Conservation (phyloP, 2,888 invertebrate genomes). For the Rhimphoctona megacephalus region DNA sequence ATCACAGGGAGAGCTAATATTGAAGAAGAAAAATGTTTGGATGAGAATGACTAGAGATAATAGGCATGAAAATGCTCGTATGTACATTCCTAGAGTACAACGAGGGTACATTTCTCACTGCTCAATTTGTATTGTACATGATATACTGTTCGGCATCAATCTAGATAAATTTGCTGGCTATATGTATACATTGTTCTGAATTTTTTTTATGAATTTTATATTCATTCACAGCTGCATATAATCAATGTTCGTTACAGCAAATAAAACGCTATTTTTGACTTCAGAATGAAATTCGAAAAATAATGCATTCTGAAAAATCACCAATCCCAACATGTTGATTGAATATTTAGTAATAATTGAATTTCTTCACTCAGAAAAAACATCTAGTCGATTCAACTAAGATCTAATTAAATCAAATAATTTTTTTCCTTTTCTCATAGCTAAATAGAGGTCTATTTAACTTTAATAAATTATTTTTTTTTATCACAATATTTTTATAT, state of each 20-base stretch:
- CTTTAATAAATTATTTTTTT: too few species aligned
- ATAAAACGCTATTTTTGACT: neutral
- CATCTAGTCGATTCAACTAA: too few species aligned
- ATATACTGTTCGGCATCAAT: constrained; percentile 4
- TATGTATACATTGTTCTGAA: neutral
- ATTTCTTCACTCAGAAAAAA: neutral
- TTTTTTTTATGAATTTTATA: constrained; percentile 26
- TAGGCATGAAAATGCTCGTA: neutral
- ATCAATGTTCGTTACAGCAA: neutral
- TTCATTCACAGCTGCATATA: neutral
- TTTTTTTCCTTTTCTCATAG: too few species aligned
- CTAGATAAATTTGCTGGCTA: neutral
- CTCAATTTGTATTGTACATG: neutral
- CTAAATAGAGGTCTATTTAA: too few species aligned
- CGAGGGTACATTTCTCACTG: neutral
- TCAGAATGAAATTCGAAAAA: neutral
- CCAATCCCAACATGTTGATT: neutral
- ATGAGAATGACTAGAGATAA: neutral
- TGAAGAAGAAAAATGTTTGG: neutral
- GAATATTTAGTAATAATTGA: neutral
- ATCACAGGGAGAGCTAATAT: neutral
- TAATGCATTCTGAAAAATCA: too few species aligned
- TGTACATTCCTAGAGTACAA: neutral
- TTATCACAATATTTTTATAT: too few species aligned
- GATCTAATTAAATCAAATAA: too few species aligned